Conservation (phyloP, 2,888 invertebrate species). For the Mythimna pallens region DNA sequence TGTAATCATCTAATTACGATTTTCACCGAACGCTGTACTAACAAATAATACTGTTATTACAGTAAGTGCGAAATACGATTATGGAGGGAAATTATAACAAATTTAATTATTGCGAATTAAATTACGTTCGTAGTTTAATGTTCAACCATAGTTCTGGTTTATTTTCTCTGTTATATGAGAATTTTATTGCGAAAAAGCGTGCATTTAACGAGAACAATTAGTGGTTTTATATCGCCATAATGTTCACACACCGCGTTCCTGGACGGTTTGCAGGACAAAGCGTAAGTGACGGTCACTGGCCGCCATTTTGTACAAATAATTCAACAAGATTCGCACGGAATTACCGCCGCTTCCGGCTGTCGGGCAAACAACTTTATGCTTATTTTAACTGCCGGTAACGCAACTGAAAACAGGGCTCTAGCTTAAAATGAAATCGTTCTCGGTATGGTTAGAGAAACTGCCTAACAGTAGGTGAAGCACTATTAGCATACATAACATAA, state of each 20-base stretch:
- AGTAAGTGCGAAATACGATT: conserved; percentile 71
- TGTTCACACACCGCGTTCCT: conserved; percentile 71
- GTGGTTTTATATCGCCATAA: conserved; percentile 80
- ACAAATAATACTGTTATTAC: conserved; percentile 58
- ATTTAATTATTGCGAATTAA: conserved; percentile 69
- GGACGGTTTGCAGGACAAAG: conserved; percentile 70
- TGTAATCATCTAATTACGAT: conserved; percentile 57
- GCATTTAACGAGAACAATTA: conserved; percentile 80
- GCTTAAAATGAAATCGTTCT: conserved; percentile 56
- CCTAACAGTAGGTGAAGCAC: not conserved
- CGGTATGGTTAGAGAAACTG: conserved; percentile 16
- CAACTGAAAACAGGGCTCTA: conserved; percentile 65
- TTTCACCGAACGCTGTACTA: conserved; percentile 36
- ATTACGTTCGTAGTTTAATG: conserved; percentile 65
- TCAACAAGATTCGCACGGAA: conserved; percentile 86
- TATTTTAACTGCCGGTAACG: conserved; percentile 76
- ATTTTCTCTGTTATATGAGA: conserved; percentile 57
- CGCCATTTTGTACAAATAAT: conserved; percentile 85
- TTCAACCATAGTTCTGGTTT: conserved; percentile 48
- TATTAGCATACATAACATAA: no score
- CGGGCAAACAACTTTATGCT: conserved; percentile 70
- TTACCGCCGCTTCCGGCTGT: conserved; percentile 78
- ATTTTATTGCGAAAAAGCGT: conserved; percentile 70
- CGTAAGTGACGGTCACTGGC: conserved; percentile 76
- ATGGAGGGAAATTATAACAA: conserved; percentile 67